Evolutionary conservation across 2,113 vertebrate genomes (phyloP), one percentile per base, ranked within the genome.

Genomic region (Herpailurus yagouaroundi): DNA sequence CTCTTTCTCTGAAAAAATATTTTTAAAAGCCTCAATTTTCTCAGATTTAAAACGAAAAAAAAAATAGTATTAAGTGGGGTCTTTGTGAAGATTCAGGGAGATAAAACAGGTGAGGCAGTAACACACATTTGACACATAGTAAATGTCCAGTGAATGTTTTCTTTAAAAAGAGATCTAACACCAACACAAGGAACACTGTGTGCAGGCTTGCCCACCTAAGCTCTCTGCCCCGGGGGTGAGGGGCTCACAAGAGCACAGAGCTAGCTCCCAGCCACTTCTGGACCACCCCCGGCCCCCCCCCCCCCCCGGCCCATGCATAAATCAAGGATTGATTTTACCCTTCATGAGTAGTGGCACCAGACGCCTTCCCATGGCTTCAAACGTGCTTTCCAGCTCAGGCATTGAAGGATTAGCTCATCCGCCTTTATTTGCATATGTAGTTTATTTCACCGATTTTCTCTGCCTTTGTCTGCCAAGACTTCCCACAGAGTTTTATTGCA

Each of bases 381-480:
- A 12, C 91, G 36, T 97, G 84, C 27, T 79, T 80, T 66, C 71
- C 45, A 55, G 57, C 52, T 66, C 4, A 11, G 16, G 50, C 13
- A 6, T 18, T 21, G 64, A 87, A 84, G 57, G 89, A 82, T 4
- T 74, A 23, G 4, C 3, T 64, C 52, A 4, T 23, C 48, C 68
- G 36, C 83, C 55, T n/a, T 81, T 73, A 77, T 79, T 80, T 77
- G 63, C 95, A 69, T 16, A 23, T 91, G 45, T 57, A 31, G 89
- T 93, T 89, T 79, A 73, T 81, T 95, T 92, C 41, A 41, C 48
- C 69, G 21, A 5, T 74, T 89, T 96, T 90, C 41, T 89, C 4
- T 95, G 91, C 55, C 11, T 73, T 60, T 97, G 52, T 80, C 84
- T 93, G 79, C 88, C 97, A 74, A 57, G 92, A 60, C 80, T 57